Evolutionary conservation across 2,888 invertebrate species (phyloP).

Genomic region (Cheilosia grossa): DNA sequence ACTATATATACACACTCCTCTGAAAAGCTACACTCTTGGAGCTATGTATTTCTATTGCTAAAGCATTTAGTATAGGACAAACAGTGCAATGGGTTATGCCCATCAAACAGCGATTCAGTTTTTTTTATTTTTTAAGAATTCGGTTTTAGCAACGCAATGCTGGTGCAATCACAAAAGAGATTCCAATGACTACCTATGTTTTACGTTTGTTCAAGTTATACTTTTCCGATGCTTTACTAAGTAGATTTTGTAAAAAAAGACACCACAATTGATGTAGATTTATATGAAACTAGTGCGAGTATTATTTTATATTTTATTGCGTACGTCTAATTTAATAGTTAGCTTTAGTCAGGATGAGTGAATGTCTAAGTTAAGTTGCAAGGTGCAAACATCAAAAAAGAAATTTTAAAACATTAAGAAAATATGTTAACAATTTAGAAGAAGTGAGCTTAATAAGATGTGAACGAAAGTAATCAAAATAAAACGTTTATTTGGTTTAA

Average conservation of each 20-base stretch:
- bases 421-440: conserved; percentile 3
- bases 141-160: conserved; percentile 51
- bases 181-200: conserved; percentile 61
- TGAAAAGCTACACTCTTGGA: conserved; percentile 26
- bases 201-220: conserved; percentile 39
- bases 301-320: conserved; percentile 44
- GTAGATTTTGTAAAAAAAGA: conserved; percentile 71
- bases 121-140: conserved; percentile 27
- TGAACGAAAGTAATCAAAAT: conserved; percentile 46
- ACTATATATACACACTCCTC: conserved; percentile 13
- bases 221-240: conserved; percentile 56
- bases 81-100: conserved; percentile 14
- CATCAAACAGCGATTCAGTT: conserved; percentile 27
- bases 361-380: conserved; percentile 58
- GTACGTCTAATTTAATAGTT: conserved; percentile 47
- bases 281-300: conserved; percentile 50
- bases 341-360: conserved; percentile 63
- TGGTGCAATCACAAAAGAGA: conserved; percentile 67
- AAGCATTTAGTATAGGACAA: conserved; percentile 5
- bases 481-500: conserved; percentile 11
- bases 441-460: no score
- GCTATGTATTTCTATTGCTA: conserved; percentile 2
- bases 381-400: conserved; percentile 29
- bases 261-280: conserved; percentile 32
- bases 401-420: conserved; percentile 7